A percentile compares a stretch with the other conserved stretches of the same genome.
Conservation (phyloP, 2,113 vertebrate genomes). For the Narcine bancroftii region DNA sequence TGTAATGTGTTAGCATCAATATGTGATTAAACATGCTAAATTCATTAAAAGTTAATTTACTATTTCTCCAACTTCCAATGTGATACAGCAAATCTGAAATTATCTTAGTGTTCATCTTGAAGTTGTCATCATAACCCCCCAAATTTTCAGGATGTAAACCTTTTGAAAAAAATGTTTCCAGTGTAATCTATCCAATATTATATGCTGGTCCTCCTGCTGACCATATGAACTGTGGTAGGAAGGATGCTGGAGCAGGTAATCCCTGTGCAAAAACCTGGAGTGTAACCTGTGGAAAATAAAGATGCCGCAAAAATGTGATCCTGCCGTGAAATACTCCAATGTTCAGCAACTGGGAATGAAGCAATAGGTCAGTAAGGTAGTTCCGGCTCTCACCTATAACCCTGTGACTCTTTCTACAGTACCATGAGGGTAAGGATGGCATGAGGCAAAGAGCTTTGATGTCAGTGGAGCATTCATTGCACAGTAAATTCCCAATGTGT, state of each 20-base stretch:
- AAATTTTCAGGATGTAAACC: too few relatives aligned
- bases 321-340: neutral
- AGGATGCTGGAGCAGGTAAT: neutral
- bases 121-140: too few relatives aligned
- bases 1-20: too few relatives aligned
- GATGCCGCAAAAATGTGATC: neutral
- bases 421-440: neutral
- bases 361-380: neutral
- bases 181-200: neutral
- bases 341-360: neutral
- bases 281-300: neutral
- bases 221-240: neutral
- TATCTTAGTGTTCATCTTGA: too few relatives aligned
- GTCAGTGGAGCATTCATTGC: neutral
- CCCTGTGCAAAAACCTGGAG: neutral
- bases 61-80: too few relatives aligned
- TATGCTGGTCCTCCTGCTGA: neutral
- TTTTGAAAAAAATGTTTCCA: too few relatives aligned
- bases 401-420: neutral
- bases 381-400: neutral
- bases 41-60: too few relatives aligned
- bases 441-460: neutral
- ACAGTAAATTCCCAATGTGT: neutral
- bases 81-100: too few relatives aligned
- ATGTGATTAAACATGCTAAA: too few relatives aligned